Percentiles rank a stretch among this genome's conserved stretches.
Conservation (phyloP, 2,113 vertebrate species). For the Microcebus tavaratra region DNA sequence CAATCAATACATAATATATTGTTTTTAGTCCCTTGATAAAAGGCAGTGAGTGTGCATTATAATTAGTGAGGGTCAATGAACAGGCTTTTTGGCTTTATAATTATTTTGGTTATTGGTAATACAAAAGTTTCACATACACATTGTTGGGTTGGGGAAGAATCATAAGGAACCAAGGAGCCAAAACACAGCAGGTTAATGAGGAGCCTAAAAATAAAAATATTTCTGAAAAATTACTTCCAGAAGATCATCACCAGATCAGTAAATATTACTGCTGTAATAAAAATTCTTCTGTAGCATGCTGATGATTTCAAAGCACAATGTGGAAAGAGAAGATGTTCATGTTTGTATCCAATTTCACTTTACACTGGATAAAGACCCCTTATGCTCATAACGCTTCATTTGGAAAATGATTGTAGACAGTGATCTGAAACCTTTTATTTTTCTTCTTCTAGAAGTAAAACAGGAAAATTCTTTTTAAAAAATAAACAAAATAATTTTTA, state of each 20-base stretch:
- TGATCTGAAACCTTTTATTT: not conserved
- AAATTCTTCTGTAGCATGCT: not conserved
- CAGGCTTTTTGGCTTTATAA: constrained; percentile 2
- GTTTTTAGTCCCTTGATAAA: not conserved
- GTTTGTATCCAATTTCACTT: not conserved
- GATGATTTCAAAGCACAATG: not conserved
- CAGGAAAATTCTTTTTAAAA: not conserved
- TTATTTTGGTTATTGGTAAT: not conserved
- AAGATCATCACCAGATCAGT: not conserved
- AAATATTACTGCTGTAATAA: not conserved
- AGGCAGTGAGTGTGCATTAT: not conserved
- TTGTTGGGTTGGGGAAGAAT: not conserved
- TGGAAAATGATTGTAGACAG: not conserved
- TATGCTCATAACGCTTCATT: not conserved
- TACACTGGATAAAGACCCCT: not conserved
- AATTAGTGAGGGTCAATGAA: not conserved
- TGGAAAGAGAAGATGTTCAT: not conserved
- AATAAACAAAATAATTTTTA: not conserved
- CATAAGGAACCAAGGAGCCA: not conserved
- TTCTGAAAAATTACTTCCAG: not conserved
- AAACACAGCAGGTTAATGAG: not conserved
- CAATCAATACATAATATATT: not conserved
- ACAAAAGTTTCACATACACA: not conserved
- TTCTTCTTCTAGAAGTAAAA: not conserved
- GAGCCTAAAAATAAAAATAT: not conserved